phyloP scores from a whole-genome alignment of 2,113 vertebrate genomes.

The Sisor rabdophorus region DNA sequence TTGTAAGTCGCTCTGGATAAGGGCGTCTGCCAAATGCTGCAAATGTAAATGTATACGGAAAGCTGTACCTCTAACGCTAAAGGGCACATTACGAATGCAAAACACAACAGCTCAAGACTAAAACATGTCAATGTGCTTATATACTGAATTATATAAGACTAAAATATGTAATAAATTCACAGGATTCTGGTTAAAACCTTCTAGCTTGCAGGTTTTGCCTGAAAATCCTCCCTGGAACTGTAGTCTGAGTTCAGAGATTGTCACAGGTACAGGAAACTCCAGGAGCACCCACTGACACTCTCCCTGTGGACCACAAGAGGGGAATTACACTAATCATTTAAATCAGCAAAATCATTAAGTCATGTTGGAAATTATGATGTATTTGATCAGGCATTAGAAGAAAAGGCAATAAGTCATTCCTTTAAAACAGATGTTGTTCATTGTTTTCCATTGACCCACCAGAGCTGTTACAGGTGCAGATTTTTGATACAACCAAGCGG shows the following conservation, averaged over 20 bases:
- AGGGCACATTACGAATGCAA: too few species aligned
- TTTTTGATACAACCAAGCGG: too few species aligned
- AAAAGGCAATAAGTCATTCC: background rate
- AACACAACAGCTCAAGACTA: background rate
- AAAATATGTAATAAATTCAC: background rate
- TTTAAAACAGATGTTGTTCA: background rate
- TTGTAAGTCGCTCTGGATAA: too few species aligned
- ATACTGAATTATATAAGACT: background rate
- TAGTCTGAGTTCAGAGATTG: slow-evolving; percentile 73
- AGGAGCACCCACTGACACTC: slow-evolving; percentile 83
- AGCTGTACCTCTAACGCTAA: background rate
- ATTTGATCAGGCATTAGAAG: background rate
- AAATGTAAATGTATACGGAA: too few species aligned
- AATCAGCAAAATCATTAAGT: background rate
- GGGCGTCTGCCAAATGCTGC: too few species aligned
- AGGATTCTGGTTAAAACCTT: slow-evolving; percentile 68
- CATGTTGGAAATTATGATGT: background rate
- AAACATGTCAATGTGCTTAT: background rate
- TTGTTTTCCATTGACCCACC: too few species aligned
- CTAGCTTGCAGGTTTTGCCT: slow-evolving; percentile 74
- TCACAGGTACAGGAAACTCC: slow-evolving; percentile 79
- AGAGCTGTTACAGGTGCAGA: too few species aligned
- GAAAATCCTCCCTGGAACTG: slow-evolving; percentile 96
- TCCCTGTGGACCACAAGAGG: slow-evolving; percentile 68
- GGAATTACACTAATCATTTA: background rate